phyloP scores from a whole-genome alignment of 2,113 vertebrate genomes.

The Sphyrna mokarran region DNA sequence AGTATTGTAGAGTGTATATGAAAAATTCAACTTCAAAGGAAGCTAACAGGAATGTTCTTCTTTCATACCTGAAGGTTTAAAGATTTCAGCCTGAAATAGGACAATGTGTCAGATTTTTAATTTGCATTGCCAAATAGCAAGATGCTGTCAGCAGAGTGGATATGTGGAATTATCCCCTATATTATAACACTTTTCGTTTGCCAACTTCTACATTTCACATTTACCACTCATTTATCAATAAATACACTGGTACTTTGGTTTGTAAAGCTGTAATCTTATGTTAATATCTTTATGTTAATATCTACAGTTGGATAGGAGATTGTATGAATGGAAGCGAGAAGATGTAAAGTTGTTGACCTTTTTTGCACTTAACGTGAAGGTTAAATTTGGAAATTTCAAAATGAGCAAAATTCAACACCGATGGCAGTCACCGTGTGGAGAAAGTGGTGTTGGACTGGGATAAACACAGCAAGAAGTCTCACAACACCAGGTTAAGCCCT shows the following conservation, averaged over 20 bases:
- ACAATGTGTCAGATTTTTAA: background rate
- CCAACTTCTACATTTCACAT: background rate
- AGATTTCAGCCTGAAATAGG: background rate
- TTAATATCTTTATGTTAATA: too few species aligned
- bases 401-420: background rate
- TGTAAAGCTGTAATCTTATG: background rate
- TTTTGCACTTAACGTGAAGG: background rate
- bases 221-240: background rate
- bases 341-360: background rate
- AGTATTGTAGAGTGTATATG: background rate
- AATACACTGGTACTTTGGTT: background rate
- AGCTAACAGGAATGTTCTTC: background rate
- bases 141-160: background rate
- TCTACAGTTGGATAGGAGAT: background rate
- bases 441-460: too few species aligned
- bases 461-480: too few species aligned
- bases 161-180: background rate
- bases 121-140: background rate
- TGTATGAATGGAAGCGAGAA: background rate
- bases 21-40: conserved; percentile 21
- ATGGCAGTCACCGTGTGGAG: too few species aligned
- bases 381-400: background rate
- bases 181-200: background rate
- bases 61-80: background rate
- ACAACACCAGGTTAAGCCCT: too few species aligned